These are phyloP conservation scores for Drosophila villosipedis DNA, from an alignment of 2,888 invertebrate species.

Conservation along the genomic window DNA sequence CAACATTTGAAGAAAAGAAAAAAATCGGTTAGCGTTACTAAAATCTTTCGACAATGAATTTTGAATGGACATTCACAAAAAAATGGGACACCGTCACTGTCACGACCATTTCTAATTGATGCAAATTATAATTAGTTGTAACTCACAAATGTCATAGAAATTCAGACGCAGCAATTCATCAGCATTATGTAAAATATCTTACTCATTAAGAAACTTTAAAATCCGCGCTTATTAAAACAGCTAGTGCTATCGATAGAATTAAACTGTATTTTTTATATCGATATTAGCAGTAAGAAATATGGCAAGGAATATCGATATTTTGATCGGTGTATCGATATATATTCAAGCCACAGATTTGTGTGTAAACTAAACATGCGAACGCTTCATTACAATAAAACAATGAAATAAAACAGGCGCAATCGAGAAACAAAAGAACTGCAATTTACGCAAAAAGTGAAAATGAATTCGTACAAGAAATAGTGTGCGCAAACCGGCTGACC, in stretches of 20 bases:
- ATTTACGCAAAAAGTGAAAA: not conserved
- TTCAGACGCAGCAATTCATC: too few species aligned
- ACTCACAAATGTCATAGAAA: too few species aligned
- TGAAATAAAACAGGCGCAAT: constrained; percentile 16
- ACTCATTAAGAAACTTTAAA: not conserved
- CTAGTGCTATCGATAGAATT: not conserved
- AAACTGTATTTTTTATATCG: not conserved
- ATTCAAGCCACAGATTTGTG: not conserved
- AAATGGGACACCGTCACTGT: not conserved
- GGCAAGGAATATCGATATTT: not conserved
- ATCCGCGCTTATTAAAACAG: not conserved
- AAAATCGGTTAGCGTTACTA: not conserved
- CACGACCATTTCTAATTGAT: not conserved
- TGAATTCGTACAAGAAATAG: constrained; percentile 1
- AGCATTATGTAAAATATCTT: not conserved
- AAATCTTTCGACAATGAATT: not conserved
- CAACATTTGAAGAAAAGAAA: not conserved
- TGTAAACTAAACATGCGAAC: constrained; percentile 7
- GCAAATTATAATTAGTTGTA: not conserved
- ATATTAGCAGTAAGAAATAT: not conserved
- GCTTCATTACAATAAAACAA: constrained; percentile 12
- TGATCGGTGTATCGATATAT: constrained; percentile 18
- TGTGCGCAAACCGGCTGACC: not conserved
- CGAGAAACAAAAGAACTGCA: not conserved
- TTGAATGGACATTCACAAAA: not conserved